phyloP scores from a whole-genome alignment of 2,113 vertebrate species.

The Plecturocebus donacophilus region DNA sequence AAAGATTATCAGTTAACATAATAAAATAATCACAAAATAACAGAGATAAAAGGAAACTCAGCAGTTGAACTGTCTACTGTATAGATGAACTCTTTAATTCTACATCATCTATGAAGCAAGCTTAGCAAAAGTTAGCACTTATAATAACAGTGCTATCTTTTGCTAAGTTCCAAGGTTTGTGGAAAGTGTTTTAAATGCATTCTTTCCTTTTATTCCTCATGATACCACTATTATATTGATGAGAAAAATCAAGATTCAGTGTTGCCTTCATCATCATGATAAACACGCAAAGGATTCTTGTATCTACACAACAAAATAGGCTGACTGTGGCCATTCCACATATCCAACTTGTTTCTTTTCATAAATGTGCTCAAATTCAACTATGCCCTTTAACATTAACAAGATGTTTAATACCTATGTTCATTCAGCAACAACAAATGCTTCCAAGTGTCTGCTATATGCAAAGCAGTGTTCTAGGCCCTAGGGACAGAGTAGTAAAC shows the following conservation, averaged over 20 bases:
- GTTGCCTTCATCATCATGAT: background rate
- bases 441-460: background rate
- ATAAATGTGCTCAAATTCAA: background rate
- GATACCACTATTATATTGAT: background rate
- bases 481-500: background rate
- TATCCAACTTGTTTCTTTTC: background rate
- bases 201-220: background rate
- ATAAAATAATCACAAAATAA: conserved; percentile 3
- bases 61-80: background rate
- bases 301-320: background rate
- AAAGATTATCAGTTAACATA: background rate
- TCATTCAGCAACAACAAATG: background rate
- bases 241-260: background rate
- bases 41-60: background rate
- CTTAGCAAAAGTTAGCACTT: background rate
- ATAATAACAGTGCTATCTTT: background rate
- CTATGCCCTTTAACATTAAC: background rate
- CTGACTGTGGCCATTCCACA: background rate
- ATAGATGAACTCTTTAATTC: background rate
- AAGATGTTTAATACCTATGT: background rate
- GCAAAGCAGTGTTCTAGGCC: background rate
- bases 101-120: background rate
- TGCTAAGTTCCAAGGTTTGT: background rate
- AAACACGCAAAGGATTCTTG: background rate
- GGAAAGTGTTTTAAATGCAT: background rate